Evolutionary conservation across 2,113 vertebrate genomes (phyloP), one percentile per base, ranked within the genome.

Genomic region (Dicerorhinus sumatrensis): DNA sequence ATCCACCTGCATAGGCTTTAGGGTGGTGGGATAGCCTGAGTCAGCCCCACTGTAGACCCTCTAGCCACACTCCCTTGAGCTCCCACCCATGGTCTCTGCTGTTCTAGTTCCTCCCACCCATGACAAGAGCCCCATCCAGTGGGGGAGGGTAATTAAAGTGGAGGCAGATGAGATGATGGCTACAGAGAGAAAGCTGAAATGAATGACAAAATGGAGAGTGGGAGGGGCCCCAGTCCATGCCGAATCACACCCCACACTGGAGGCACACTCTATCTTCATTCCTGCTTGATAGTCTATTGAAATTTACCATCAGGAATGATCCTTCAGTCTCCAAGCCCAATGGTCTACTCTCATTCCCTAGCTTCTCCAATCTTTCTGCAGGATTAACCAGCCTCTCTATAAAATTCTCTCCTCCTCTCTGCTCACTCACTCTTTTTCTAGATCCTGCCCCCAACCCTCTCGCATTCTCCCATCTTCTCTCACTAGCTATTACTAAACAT

Each of bases 41-140:
- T 20, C 33, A 21, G 0, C 17, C 17, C 17, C 31, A 31, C 0
- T 20, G 29, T 4, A 8, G n/a, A 36, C 25, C 31, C 23, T 42
- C 25, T 12, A 11, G 25, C 8, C 6, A 56, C 18, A 17, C 21
- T 1, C 8, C 4, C 3, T 18, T 56, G 63, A 5, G 60, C 4
- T 27, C 27, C 33, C 6, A 67, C 6, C 5, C 1, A 14, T 6
- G 3, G 33, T 36, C 76, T 42, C 36, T 77, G 9, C 48, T 88
- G 39, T 60, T 33, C 17, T 63, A 70, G 60, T 9, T 72, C n/a
- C n/a, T 81, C 51, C n/a, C 5, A 56, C 29, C 33, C 60, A 60
- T 54, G 33, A 85, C 10, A 42, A 54, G 36, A 63, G 27, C 2
- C 4, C 20, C 17, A 54, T 93, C 51, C 51, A 88, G 12, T n/a